Base-by-base conservation (phyloP, 2,888 invertebrate genomes). In the Drosophila borealis region DNA sequence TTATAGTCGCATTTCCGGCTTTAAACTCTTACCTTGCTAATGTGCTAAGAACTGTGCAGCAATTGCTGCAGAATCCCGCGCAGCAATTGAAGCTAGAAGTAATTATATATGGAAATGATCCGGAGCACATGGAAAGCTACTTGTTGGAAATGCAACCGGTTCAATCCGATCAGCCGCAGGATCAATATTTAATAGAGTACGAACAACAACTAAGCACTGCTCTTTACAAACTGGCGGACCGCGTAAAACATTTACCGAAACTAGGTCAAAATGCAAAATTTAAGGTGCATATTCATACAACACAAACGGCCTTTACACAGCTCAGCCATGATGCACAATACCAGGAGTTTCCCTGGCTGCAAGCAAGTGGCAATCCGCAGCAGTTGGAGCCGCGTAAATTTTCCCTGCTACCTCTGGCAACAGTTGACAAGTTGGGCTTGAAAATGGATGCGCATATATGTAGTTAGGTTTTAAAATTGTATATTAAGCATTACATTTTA, bases 301-400 rank as follows among this genome's bases (percentile, higher is more conserved):
- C 90, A 1, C 90, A 92, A 54, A 57, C 84, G 0, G 88, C 81
- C 1, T 92, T 91, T 50, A 77, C 89, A 0, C 82, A 87, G 21
- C 67, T 91, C 0, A 90, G 82, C 34, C 88, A 91, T 21, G 85
- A 90, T 33, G 50, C 91, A 2, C 69, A 83, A 5, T 81, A 89
- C 46, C 90, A 92, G 79, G 90, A 91, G 11, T 92, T 91, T 57
- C 91, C 92, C 3, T 92, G 92, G 92, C 64, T 92, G 1, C 88
- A 88, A 21, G 76, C 81, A n/a, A 48, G 36, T 10, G 44, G 1
- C 1, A 34, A 21, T 13, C 11, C 6, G 3, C 33, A 11, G 10
- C 17, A 19, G 5, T 2, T 2, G 29, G 42, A 42, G n/a, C 2
- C 50, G 0, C 45, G 25, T 50, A 88, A 54, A 66, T 81, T 55